Evolutionary conservation across 2,797 vertebrate genomes (phyloP).

Genomic region (Malacoraja senta): DNA sequence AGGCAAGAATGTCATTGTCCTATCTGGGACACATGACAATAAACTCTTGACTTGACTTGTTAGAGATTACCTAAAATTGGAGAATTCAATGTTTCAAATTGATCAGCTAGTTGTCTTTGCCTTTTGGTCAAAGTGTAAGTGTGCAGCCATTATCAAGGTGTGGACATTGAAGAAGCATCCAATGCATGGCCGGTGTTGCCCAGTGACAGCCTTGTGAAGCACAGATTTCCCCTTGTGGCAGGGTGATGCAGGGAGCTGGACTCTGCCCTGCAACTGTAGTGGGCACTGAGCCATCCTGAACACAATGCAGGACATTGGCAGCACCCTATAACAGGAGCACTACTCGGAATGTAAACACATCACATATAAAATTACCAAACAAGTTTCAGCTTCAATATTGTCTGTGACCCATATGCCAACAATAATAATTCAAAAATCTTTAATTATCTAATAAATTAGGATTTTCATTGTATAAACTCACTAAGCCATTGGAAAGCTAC

Average conservation of each 20-base stretch:
- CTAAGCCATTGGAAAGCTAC: no score
- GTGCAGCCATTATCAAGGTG: no score
- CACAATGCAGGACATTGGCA: background rate
- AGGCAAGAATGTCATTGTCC: no score
- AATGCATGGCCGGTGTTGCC: background rate
- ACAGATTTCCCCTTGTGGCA: background rate
- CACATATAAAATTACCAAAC: background rate
- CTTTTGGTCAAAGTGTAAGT: background rate
- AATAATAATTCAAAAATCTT: background rate
- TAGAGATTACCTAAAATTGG: no score
- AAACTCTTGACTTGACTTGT: no score
- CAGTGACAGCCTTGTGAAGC: background rate
- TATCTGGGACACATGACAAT: no score
- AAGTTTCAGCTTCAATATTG: background rate
- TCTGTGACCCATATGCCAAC: background rate
- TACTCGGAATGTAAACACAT: background rate
- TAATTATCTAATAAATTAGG: background rate
- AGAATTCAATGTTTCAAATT: no score
- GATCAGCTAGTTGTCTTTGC: background rate
- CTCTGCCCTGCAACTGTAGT: background rate
- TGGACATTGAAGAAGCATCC: background rate
- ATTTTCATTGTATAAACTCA: background rate
- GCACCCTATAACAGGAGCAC: background rate
- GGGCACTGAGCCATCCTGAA: constrained; percentile 7
- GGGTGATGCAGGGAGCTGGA: background rate